Conservation (phyloP, 2,113 vertebrate genomes). For the Gyps fulvus region DNA sequence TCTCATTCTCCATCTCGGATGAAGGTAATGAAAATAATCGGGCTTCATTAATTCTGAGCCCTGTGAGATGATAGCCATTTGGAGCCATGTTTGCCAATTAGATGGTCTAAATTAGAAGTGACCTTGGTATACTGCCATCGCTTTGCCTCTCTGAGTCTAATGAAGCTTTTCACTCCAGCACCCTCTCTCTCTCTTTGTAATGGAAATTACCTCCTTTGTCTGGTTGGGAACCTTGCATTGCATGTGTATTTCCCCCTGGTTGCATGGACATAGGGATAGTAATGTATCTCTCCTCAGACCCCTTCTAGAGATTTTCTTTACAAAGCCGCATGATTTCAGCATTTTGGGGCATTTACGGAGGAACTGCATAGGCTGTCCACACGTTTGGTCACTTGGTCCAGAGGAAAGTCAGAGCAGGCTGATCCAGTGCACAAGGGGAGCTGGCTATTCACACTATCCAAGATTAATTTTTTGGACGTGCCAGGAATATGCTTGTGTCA, state of each 20-base stretch:
- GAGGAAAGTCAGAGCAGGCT: background rate
- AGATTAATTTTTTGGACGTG: background rate
- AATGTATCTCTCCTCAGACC: constrained; percentile 8
- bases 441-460: background rate
- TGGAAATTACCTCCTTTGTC: constrained; percentile 80
- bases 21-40: constrained; percentile 97
- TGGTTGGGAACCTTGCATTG: constrained; percentile 64
- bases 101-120: constrained; percentile 97
- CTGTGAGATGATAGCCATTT: constrained; percentile 96
- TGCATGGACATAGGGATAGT: constrained; percentile 26
- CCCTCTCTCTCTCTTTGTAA: constrained; percentile 84
- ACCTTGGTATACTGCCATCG: constrained; percentile 92
- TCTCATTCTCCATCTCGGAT: constrained; percentile 88
- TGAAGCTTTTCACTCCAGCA: constrained; percentile 88
- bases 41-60: constrained; percentile 96
- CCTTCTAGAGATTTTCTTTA: constrained; percentile 10
- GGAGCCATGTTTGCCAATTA: constrained; percentile 99
- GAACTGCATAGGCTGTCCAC: background rate
- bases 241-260: background rate
- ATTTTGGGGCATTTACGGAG: background rate
- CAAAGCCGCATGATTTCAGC: background rate
- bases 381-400: accelerated
- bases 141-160: constrained; percentile 86
- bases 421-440: background rate
- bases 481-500: background rate